phyloP scores from a whole-genome alignment of 2,797 vertebrate genomes.

The Betta splendens region DNA sequence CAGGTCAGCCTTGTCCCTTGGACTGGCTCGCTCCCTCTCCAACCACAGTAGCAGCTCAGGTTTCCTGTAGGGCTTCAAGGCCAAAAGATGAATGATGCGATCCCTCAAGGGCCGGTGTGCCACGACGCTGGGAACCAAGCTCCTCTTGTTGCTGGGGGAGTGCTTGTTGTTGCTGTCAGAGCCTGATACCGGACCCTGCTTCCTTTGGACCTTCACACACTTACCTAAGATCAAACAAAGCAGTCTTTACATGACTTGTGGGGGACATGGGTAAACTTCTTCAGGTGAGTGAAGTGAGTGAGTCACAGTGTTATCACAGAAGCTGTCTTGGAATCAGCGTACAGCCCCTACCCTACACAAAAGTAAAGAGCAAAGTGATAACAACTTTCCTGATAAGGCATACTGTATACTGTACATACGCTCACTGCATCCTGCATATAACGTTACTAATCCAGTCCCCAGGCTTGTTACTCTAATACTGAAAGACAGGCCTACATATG shows the following conservation, averaged over 20 bases:
- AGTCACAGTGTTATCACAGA: slow-evolving; percentile 28
- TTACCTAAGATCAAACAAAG: slow-evolving; percentile 75
- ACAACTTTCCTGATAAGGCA: slow-evolving; percentile 54
- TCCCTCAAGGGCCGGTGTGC: slow-evolving; percentile 79
- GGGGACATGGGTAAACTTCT: slow-evolving; percentile 5
- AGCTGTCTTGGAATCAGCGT: slow-evolving; percentile 14
- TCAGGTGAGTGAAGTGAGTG: slow-evolving; percentile 4
- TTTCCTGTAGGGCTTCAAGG: slow-evolving; percentile 81
- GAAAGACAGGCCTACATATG: slow-evolving; percentile 32
- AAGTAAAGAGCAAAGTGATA: slow-evolving; percentile 42
- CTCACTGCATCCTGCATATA: slow-evolving; percentile 46
- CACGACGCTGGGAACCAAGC: slow-evolving; percentile 65
- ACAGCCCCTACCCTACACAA: slow-evolving; percentile 14
- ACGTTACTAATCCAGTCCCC: slow-evolving; percentile 55
- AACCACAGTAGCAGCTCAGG: slow-evolving; percentile 82
- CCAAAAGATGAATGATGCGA: slow-evolving; percentile 80
- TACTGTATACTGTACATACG: slow-evolving; percentile 52
- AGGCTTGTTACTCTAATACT: slow-evolving; percentile 50
- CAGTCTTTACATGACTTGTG: slow-evolving; percentile 16
- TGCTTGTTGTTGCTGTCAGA: slow-evolving; percentile 74
- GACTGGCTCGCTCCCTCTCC: slow-evolving; percentile 75
- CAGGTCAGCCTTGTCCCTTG: slow-evolving; percentile 79
- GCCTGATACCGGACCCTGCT: slow-evolving; percentile 61
- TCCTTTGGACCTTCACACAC: slow-evolving; percentile 79
- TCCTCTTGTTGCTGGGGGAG: slow-evolving; percentile 81